Evolutionary conservation across 2,888 invertebrate genomes (phyloP), one percentile per base, ranked within the genome.

Genomic region (Microctonus aethiopoides): DNA sequence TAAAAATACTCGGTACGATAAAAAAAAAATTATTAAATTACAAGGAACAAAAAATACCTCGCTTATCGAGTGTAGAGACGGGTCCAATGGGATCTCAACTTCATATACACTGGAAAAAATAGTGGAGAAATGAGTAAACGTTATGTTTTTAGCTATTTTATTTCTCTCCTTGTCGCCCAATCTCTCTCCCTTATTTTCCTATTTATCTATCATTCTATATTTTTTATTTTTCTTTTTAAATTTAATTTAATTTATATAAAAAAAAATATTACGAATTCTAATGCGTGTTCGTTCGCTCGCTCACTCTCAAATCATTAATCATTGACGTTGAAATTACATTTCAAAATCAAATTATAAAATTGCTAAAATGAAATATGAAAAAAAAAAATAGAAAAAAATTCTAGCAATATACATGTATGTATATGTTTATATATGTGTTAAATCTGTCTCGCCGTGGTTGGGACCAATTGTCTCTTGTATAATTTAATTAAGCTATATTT

Each of bases 371-470:
- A 16, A 39, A 66, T 56, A 46, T n/a, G 16, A 46, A 46, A 16
- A 46, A 0, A 46, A 4, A 46, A 46, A 46, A 56, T 7, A 64
- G 7, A 36, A 24, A 64, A 29, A n/a, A 26, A 62, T 20, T 26
- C 46, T 69, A 68, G 56, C 16, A 46, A 46, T 63, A 46, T 63
- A 71, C 69, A 51, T 5, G 29, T 29, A 5, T 29, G 3, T 29
- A 29, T 29, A 29, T 29, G 7, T 29, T 5, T 29, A 7, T 29
- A 7, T 29, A 7, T 68, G 56, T 57, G 24, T 71, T 65, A 57
- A 63, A 65, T 72, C 75, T 74, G 75, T 77, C 75, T 77, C 76
- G 78, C 73, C 76, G 75, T 76, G 77, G 77, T 78, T 78, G 77
- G 79, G 78, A 78, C 79, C 78, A 78, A 78, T 75, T 73, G 75